Conservation (phyloP, 2,888 invertebrate species). For the Scaptomyza cyrtandrae region DNA sequence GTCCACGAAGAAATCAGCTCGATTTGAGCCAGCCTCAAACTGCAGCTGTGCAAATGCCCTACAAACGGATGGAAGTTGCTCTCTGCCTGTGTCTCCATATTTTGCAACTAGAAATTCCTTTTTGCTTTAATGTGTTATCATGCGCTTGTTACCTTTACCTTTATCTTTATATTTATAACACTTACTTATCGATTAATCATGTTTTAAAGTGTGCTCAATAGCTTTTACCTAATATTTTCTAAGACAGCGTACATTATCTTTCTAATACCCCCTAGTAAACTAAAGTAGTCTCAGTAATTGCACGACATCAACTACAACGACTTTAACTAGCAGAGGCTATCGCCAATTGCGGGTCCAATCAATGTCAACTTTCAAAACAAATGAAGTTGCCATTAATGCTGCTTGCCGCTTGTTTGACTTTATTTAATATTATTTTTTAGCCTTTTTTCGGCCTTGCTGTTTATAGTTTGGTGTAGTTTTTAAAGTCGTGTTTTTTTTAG, state of each 20-base stretch:
- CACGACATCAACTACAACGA: conserved; percentile 10
- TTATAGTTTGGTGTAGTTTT: conserved; percentile 58
- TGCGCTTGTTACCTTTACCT: too few species aligned
- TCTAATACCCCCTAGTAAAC: conserved; percentile 8
- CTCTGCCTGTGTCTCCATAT: conserved; percentile 3
- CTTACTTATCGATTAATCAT: too few species aligned
- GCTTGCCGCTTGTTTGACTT: conserved; percentile 36
- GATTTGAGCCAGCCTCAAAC: conserved; percentile 25
- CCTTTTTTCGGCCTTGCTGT: conserved; percentile 23
- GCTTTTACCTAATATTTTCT: neutral
- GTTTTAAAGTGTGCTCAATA: too few species aligned
- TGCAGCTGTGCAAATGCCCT: conserved; percentile 53
- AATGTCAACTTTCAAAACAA: conserved; percentile 79
- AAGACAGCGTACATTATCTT: neutral
- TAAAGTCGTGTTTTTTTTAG: conserved; percentile 65
- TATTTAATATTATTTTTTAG: conserved; percentile 32
- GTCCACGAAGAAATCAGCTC: conserved; percentile 58
- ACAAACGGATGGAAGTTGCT: conserved; percentile 9
- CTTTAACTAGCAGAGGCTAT: conserved; percentile 25
- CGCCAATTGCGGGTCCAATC: conserved; percentile 77
- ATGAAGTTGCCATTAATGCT: conserved; percentile 75
- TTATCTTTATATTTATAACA: too few species aligned
- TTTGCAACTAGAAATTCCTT: conserved; percentile 3
- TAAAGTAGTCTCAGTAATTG: conserved; percentile 4
- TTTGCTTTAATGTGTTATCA: neutral